Percentiles rank a stretch among this genome's conserved stretches.
Conservation (phyloP, 2,888 invertebrate species). For the Brachyopa scutellaris region DNA sequence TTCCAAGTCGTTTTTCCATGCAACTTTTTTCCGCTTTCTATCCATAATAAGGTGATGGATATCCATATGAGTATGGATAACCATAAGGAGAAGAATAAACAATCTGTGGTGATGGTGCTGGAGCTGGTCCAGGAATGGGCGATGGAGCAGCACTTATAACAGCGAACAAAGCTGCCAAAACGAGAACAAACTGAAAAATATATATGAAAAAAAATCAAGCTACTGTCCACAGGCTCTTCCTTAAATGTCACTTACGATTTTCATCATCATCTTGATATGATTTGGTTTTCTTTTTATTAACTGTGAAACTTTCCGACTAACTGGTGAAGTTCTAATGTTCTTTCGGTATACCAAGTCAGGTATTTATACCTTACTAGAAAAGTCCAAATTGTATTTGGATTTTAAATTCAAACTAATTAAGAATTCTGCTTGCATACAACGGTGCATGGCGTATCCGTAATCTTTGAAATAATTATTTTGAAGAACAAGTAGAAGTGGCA, state of each 20-base stretch:
- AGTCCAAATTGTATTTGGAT: conserved; percentile 1
- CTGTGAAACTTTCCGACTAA: no score
- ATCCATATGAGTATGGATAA: conserved; percentile 61
- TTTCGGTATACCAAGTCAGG: neutral
- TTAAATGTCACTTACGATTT: conserved; percentile 49
- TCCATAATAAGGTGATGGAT: conserved; percentile 76
- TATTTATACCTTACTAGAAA: conserved; percentile 26
- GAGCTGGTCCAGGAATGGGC: conserved; percentile 74
- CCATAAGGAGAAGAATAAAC: conserved; percentile 74
- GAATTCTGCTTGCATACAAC: conserved; percentile 17
- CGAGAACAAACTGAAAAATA: conserved; percentile 66
- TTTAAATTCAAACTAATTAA: conserved; percentile 14
- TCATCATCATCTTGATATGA: conserved; percentile 56
- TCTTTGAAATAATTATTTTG: no score
- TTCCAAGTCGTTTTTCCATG: no score
- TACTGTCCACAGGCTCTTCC: no score
- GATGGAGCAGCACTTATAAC: conserved; percentile 73
- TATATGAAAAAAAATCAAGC: no score
- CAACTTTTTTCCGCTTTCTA: no score
- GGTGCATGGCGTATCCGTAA: no score
- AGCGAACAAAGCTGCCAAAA: conserved; percentile 73
- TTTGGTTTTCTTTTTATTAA: no score
- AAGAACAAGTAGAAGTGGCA: no score
- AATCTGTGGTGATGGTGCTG: conserved; percentile 76
- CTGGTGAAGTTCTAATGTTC: conserved; percentile 41